A percentile compares a stretch with the other conserved stretches of the same genome.
These are phyloP conservation scores for Eidolon helvum DNA, from an alignment of 2,113 vertebrate genomes.

Conservation along the genomic window DNA sequence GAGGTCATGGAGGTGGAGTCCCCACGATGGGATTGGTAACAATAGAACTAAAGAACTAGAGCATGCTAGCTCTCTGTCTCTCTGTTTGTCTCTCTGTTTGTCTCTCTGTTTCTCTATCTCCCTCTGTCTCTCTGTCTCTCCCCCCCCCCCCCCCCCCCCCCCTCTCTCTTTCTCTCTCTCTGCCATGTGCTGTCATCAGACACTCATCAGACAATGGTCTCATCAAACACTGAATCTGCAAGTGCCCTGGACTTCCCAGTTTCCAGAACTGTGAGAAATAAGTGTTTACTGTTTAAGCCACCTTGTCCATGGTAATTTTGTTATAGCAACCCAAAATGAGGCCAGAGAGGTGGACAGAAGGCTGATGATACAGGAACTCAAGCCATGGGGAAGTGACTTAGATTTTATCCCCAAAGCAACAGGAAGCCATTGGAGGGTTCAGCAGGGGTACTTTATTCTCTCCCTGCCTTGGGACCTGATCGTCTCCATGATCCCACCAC, in stretches of 20 bases:
- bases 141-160: too few relatives aligned
- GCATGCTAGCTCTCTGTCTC: not conserved
- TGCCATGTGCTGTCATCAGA: not conserved
- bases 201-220: not conserved
- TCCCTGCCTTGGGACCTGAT: not conserved
- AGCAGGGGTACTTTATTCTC: not conserved
- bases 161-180: not conserved
- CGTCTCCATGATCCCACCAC: not conserved
- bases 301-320: not conserved
- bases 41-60: not conserved
- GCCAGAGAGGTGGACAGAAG: not conserved
- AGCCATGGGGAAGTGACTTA: not conserved
- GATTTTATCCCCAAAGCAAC: not conserved
- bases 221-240: not conserved
- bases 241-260: not conserved
- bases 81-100: not conserved
- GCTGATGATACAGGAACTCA: not conserved
- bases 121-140: not conserved
- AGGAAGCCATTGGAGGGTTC: not conserved
- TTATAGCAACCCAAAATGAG: not conserved
- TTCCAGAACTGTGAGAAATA: not conserved
- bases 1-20: not conserved
- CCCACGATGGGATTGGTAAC: not conserved
- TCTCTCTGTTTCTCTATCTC: not conserved
- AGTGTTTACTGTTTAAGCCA: not conserved